Evolutionary conservation across 2,797 vertebrate genomes (phyloP), one percentile per base, ranked within the genome.

Genomic region (Tragopan temminckii): DNA sequence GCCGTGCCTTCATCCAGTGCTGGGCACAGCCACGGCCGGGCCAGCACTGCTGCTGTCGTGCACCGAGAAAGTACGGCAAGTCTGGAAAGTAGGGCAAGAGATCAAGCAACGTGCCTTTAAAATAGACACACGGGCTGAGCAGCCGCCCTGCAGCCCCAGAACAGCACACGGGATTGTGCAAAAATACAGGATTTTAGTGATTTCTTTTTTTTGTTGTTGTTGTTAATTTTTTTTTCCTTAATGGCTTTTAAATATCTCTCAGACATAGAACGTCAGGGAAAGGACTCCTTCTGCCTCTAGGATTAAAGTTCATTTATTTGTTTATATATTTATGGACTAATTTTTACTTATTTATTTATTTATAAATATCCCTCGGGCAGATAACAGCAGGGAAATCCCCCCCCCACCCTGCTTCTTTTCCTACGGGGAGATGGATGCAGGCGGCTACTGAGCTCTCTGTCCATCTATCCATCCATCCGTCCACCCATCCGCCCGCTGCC

Each of bases 31-130:
- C 68, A 80, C 1, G 1, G 12, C 57, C 75, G 2, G 3, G 45
- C 50, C 36, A 46, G 58, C 53, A 52, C 31, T 0, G 23, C 61
- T 77, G 20, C 77, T 9, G 7, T 64, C 27, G 80, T 55, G 29
- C 45, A 31, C 82, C 46, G 43, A 58, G 81, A 91, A 92, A 91
- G 91, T 88, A 59, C 76, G 16, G 64, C 80, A 87, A 64, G 48
- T 88, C 93, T 76, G 90, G 89, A 88, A 95, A 94, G 92, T 93
- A 95, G 94, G 95, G 94, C 94, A 82, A 91, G 94, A 80, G 89
- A 93, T 88, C 90, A 90, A 92, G 35, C 95, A 90, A 93, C 43
- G 76, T 74, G 89, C 85, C 94, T 94, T 91, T 88, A 92, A 94
- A 94, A 94, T 85, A 92, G 95, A 85, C 91, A 83, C 91, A 91